Base-by-base conservation (phyloP, 1,140 invertebrate species). In the Coenobita brevimanus region DNA sequence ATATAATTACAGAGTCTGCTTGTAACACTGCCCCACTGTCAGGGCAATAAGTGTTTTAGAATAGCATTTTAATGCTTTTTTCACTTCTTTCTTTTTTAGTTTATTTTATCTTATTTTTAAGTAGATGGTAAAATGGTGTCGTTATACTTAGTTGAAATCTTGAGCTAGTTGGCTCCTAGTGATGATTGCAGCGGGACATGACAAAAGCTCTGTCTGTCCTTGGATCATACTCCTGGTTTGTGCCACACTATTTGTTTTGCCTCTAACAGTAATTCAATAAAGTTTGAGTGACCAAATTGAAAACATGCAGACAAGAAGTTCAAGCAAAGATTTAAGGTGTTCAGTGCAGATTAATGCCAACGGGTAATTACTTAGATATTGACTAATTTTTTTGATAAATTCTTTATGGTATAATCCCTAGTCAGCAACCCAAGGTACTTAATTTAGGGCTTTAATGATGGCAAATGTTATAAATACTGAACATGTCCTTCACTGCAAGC, bases 291-390 rank as follows among this genome's bases (percentile, higher is more conserved):
- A 88, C 86, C 86, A 88, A 88, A 88, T 88, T 82, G 71, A 80
- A 81, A 73, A 88, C 86, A 88, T 88, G 86, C 86, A 88, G 86
- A 88, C 86, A 82, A 88, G 86, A 88, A 88, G 86, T 88, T 88
- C 86, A 88, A 88, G 86, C 86, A 82, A 88, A 88, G 86, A 60
- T 88, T 81, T 88, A 24, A 88, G 80, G 71, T 88, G 64, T 87
- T 87, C 43, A 80, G 62, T 50, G 64, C 67, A 57, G 43, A 80
- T 71, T 79, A 54, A 80, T 87, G 76, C 85, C 78, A 87, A 87
- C 76, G 85, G 76, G 85, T 87, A 81, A 87, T 57, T 46, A 57
- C 54, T 41, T 8, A 69, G 60, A 27, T 80, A 33, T 50, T 54
- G 36, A 67, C 41, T 81, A 21, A 36, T 30, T 21, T n/a, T 54